Evolutionary conservation across 2,113 vertebrate genomes (phyloP), one percentile per base, ranked within the genome.

Genomic region (Anseranas semipalmata): DNA sequence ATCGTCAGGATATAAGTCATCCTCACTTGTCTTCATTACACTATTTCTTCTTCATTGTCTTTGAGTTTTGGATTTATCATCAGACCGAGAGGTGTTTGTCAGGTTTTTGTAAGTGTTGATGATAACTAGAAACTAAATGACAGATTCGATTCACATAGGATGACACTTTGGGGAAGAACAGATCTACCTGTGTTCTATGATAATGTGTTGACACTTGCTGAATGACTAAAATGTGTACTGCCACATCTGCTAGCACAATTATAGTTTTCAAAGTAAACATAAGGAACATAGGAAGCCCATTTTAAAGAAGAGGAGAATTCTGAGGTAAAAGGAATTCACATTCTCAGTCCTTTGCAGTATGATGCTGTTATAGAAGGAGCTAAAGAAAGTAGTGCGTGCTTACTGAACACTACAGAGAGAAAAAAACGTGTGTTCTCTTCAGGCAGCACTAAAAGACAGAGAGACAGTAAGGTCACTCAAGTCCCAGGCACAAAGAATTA

Each of bases 111-210:
- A 67, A 83, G 9, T 1, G 3, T 24, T 37, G 62, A 0, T 50
- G 10, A 27, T 32, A 59, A 58, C 2, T 45, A n/a, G 14, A 7
- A 25, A 32, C n/a, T n/a, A n/a, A n/a, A n/a, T n/a, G n/a, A n/a
- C n/a, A n/a, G n/a, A n/a, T n/a, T n/a, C n/a, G 19, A 58, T 53
- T 75, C 15, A 39, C 2, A 8, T 6, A 71, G 21, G 5, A 43
- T 53, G 14, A 28, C 12, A 45, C 2, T 28, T 0, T 43, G 21
- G 0, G 10, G 27, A 7, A 76, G 8, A 63, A 41, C 22, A 43
- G 55, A 28, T 32, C 11, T 75, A 15, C 17, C 3, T 58, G 8
- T 68, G 5, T 20, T 68, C 18, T 85, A 37, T 45, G 21, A 50
- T 8, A 53, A 73, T 16, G 1, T 32, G 12, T 37, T 93, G 68